A percentile compares a stretch with the other conserved stretches of the same genome.
phyloP scores from a whole-genome alignment of 2,888 invertebrate species.

The Chrysodeixis includens region DNA sequence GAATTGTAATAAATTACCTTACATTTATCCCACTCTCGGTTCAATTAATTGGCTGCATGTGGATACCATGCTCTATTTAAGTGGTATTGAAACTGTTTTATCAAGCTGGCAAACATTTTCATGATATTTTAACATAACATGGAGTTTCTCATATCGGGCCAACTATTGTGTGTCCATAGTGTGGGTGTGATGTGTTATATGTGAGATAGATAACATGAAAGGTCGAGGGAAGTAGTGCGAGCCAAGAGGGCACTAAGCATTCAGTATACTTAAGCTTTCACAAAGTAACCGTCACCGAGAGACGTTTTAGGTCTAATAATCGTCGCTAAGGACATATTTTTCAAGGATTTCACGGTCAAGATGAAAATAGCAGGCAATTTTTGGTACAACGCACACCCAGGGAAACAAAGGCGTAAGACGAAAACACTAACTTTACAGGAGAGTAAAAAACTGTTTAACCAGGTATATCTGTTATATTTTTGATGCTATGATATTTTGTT shows the following conservation, averaged over 20 bases:
- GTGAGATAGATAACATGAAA: neutral
- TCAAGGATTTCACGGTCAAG: neutral
- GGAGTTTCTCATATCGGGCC: neutral
- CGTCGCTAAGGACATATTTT: neutral
- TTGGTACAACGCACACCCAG: too few species aligned
- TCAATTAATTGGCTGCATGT: conserved; percentile 80
- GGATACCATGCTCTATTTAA: conserved; percentile 60
- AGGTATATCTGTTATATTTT: too few species aligned
- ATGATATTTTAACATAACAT: neutral
- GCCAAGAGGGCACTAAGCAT: neutral
- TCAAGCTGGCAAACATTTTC: conserved; percentile 28
- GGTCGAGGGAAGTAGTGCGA: neutral
- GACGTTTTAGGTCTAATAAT: neutral
- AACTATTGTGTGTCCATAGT: neutral
- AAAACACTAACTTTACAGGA: too few species aligned
- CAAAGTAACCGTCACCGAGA: neutral
- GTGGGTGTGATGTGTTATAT: neutral
- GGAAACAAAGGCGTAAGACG: too few species aligned
- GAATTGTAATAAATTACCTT: conserved; percentile 82
- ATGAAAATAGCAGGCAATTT: too few species aligned
- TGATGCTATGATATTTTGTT: too few species aligned
- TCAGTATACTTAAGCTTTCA: neutral
- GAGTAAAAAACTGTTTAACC: too few species aligned
- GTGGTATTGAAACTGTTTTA: conserved; percentile 47
- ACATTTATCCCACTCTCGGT: conserved; percentile 80